Evolutionary conservation across 2,888 invertebrate genomes (phyloP), one percentile per base, ranked within the genome.

Genomic region (Myathropa florea): DNA sequence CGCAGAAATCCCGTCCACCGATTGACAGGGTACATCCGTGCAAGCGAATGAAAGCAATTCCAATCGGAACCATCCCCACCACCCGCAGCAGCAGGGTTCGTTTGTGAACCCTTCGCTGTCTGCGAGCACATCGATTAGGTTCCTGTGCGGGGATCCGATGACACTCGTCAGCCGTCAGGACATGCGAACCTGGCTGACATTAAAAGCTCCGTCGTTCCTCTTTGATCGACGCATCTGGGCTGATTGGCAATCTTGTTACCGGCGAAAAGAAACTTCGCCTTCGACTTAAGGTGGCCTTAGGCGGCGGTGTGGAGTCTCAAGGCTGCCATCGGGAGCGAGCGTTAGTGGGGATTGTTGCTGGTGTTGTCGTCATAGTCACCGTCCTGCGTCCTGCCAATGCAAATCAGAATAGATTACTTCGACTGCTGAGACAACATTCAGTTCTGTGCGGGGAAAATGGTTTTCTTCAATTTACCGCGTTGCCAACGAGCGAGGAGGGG

Each of bases 321-420:
- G 46, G 46, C 46, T 46, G 46, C 9, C 46, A 6, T 46, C 46
- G 18, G 18, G 7, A 7, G 7, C 18, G 18, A 3, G 3, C 39
- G 39, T 4, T n/a, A n/a, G n/a, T n/a, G n/a, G n/a, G n/a, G n/a
- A n/a, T 24, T 6, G 23, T 24, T 24, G 14, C 3, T 24, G 24
- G 12, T 12, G 14, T 24, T 59, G 26, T 59, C 0, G n/a, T 14
- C 2, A 12, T 10, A n/a, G n/a, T 26, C 9, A 9, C 6, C 12
- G 6, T 26, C 7, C n/a, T 60, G 60, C 46, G 46, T 60, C 28
- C 28, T n/a, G n/a, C 28, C 10, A 60, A 14, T 60, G 60, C 2
- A 60, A 60, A 60, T 60, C 26, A 60, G 60, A 60, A 60, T 60
- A 28, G 28, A 60, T 60, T 60, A 60, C 26, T 28, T n/a, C 14